These are phyloP conservation scores for Thecocarcelia acutangulata DNA, from an alignment of 2,888 invertebrate genomes.

Conservation along the genomic window DNA sequence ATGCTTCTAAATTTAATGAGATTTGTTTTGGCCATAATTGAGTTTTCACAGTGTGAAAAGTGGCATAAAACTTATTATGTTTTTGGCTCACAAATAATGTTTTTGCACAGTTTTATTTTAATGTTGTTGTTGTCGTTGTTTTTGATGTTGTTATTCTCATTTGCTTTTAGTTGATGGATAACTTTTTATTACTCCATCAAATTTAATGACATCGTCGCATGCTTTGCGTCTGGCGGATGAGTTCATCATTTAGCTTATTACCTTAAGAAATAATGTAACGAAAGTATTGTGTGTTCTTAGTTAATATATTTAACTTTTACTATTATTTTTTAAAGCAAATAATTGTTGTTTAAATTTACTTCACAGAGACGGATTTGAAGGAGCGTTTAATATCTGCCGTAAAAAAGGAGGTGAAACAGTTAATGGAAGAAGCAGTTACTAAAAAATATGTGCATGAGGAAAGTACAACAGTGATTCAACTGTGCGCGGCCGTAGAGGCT, in stretches of 20 bases:
- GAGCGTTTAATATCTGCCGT: slow-evolving; percentile 90
- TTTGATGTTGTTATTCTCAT: neutral
- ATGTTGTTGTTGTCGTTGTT: slow-evolving; percentile 7
- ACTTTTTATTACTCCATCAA: slow-evolving; percentile 46
- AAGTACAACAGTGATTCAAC: slow-evolving; percentile 92
- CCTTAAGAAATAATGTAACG: neutral
- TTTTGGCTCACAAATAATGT: slow-evolving; percentile 46
- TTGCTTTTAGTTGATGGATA: slow-evolving; percentile 23
- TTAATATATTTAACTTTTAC: neutral
- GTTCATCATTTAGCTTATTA: slow-evolving; percentile 16
- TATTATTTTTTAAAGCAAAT: neutral
- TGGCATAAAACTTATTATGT: slow-evolving; percentile 40
- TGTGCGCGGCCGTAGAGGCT: slow-evolving; percentile 95
- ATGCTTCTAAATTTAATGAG: slow-evolving; percentile 48
- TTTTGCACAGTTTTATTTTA: slow-evolving; percentile 22
- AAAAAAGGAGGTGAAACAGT: slow-evolving; percentile 96
- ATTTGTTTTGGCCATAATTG: slow-evolving; percentile 6
- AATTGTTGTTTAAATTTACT: neutral
- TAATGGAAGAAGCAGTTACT: slow-evolving; percentile 98
- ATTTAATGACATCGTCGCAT: slow-evolving; percentile 45
- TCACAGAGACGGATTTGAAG: slow-evolving; percentile 84
- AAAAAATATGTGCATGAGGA: slow-evolving; percentile 96
- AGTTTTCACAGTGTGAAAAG: slow-evolving; percentile 6
- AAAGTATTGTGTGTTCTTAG: slow-evolving; percentile 2
- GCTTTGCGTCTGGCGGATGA: slow-evolving; percentile 11